Evolutionary conservation across 2,888 invertebrate genomes (phyloP), one percentile per base, ranked within the genome.

Genomic region (Clusia tigrina): DNA sequence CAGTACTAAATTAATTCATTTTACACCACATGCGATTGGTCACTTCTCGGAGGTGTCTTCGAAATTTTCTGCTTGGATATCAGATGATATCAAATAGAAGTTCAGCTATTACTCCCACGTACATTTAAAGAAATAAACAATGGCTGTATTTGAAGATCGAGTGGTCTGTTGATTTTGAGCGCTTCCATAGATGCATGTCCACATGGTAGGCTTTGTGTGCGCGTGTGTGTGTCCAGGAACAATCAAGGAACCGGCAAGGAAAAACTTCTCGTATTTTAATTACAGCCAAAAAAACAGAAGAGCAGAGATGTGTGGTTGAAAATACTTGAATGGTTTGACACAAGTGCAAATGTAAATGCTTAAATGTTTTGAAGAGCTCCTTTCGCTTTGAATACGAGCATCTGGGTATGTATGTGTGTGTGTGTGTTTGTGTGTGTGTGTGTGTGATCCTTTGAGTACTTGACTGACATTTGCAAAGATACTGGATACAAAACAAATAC

Each of bases 181-280:
- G 32, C 5, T 32, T 32, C 32, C n/a, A n/a, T n/a, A n/a, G 32
- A 32, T 32, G 32, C 32, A n/a, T n/a, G n/a, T n/a, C n/a, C n/a
- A n/a, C 5, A 32, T 32, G 32, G 32, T 9, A n/a, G 12, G 32
- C 32, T 9, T 9, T 9, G 18, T 42, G 54, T 51, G 25, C 2
- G 46, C n/a, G 32, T 60, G 54, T 20, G 10, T 58, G 52, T 51
- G 58, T 54, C 12, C 23, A 38, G 48, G 32, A 55, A 17, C 58
- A 18, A 26, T 55, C 51, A 37, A 54, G 54, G 52, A 42, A 17
- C 3, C n/a, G 42, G n/a, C 15, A 42, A n/a, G n/a, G n/a, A 52
- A 20, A 54, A 54, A 48, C 42, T 58, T 53, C 38, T 55, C 26
- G 18, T 2, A 23, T 12, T 63, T 59, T 59, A 54, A 56, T 63